Evolutionary conservation across 1,140 invertebrate genomes (phyloP).

Genomic region (Eufriesea mexicana): DNA sequence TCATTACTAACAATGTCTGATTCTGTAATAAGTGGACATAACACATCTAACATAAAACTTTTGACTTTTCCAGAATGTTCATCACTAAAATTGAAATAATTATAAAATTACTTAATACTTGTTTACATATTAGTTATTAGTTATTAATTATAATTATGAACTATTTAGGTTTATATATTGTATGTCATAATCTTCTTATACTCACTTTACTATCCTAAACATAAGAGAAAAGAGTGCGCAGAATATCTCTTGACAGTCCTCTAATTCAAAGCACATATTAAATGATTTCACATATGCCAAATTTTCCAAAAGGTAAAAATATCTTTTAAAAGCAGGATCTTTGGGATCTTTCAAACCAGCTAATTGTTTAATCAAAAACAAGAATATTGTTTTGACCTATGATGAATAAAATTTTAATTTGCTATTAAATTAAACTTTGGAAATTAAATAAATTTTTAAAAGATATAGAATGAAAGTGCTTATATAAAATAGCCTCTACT

Average conservation of each 20-base stretch:
- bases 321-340: slow-evolving; percentile 98
- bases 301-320: slow-evolving; percentile 98
- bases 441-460: slow-evolving; percentile 13
- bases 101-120: background rate
- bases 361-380: slow-evolving; percentile 97
- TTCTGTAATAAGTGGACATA: slow-evolving; percentile 96
- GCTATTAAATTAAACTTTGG: background rate
- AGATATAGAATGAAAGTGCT: background rate
- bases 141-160: background rate
- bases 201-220: slow-evolving; percentile 97
- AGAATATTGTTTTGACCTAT: slow-evolving; percentile 92
- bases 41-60: slow-evolving; percentile 97
- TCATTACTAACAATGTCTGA: slow-evolving; percentile 97
- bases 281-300: slow-evolving; percentile 99
- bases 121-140: background rate
- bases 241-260: slow-evolving; percentile 98
- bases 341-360: slow-evolving; percentile 97
- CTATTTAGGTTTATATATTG: background rate
- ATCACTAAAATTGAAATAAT: slow-evolving; percentile 85
- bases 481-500: background rate
- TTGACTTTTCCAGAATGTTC: slow-evolving; percentile 98
- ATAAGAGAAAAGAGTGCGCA: slow-evolving; percentile 96
- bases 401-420: slow-evolving; percentile 38
- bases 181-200: slow-evolving; percentile 50
- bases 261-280: slow-evolving; percentile 99